Evolutionary conservation across 2,888 invertebrate species (phyloP), one percentile per base, ranked within the genome.

Genomic region (Lathronympha strigana): DNA sequence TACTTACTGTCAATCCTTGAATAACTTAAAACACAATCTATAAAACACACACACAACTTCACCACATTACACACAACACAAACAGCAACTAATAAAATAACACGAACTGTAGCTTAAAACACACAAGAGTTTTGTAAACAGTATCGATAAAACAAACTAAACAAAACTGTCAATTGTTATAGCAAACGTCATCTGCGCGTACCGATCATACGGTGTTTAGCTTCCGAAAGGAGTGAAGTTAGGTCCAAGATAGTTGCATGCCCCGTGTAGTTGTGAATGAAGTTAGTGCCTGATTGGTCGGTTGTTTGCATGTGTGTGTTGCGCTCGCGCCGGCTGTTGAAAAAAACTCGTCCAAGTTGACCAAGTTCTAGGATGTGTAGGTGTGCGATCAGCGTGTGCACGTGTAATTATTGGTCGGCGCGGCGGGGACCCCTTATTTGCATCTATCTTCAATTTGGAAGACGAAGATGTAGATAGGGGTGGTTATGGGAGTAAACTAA

Each of bases 121-220:
- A 28, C 45, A 53, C 64, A 43, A 70, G 58, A 62, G 43, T 49
- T 62, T 71, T 70, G 63, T 50, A 70, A 70, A 73, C 75, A 73
- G 71, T 88, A 89, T 90, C 87, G 87, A 89, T 87, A 86, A 85
- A 90, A 88, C 89, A 87, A 28, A 25, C 55, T 40, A 47, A 36
- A 43, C 55, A 28, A 84, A 78, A 80, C 82, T 73, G 77, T 79
- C 79, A 78, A 84, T 83, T 84, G 84, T 87, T 82, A 81, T 72
- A 70, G 67, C 66, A 78, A 83, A 88, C 88, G 89, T 90, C 88
- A 88, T 81, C 81, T 81, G 81, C 69, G 68, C 77, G 77, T 72
- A 73, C 80, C 79, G 86, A 87, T 87, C 84, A 83, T 82, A 79
- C 84, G 81, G 80, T 81, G 80, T 70, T 69, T 78, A 72, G 71